Evolutionary conservation across 2,888 invertebrate species (phyloP), one percentile per base, ranked within the genome.

Genomic region (Mylabris sibirica): DNA sequence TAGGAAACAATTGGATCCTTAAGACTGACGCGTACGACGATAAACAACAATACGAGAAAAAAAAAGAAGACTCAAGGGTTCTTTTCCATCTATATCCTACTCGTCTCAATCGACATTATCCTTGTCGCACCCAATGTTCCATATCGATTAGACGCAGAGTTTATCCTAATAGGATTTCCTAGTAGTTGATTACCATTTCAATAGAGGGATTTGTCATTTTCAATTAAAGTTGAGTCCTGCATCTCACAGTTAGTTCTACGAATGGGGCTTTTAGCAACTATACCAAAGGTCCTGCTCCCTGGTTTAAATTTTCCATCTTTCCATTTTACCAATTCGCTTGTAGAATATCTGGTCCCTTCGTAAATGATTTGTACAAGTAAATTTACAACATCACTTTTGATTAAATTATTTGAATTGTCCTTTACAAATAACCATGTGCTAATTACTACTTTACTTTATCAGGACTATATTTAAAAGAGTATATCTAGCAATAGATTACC

Each of bases 161-260:
- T 85, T 84, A 85, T 85, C 85, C 85, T 85, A 85, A 85, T 85
- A 85, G 85, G 85, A 85, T 85, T 85, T 84, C 85, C 83, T 85
- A 85, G 85, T 85, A 85, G 85, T 85, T 85, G 85, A 85, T 85
- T 85, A 85, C 85, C 85, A 85, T 85, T 85, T 85, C 84, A 85
- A 85, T 85, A 84, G 85, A 84, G 84, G 85, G 85, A 85, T 85
- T 85, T 85, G 85, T 85, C 85, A 85, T 85, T 85, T 85, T 85
- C 85, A 85, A 85, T 85, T 85, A 85, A 85, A 85, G 85, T 85
- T 85, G 85, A 85, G 85, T 85, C 84, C 83, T 83, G 83, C 81
- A 82, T 83, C 83, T 82, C 82, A 79, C 81, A 81, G 78, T 78
- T 77, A 76, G 78, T 76, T 77, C 77, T 76, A 73, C 77, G 75